Evolutionary conservation across 1,140 invertebrate species (phyloP), one percentile per base, ranked within the genome.

Genomic region (Zelostemma sp.): DNA sequence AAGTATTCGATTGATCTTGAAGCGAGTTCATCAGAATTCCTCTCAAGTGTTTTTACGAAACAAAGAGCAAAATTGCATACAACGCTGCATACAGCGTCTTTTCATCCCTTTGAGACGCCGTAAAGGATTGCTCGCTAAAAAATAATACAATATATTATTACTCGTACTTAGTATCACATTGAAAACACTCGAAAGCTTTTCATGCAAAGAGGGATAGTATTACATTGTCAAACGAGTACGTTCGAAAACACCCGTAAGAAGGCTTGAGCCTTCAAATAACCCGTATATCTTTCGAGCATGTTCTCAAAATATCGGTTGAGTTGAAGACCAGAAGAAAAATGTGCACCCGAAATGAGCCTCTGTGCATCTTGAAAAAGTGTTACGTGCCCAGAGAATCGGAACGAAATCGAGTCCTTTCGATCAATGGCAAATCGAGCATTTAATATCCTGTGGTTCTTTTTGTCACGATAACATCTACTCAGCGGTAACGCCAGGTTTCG

Each of bases 161-260:
- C 78, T 77, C 55, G 72, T 60, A 58, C 70, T 83, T 76, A 78
- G 72, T 80, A 78, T 82, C 74, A 73, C 77, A 81, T 83, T 79
- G 79, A 76, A 80, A 76, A 79, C 72, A 79, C 75, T 80, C 72
- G 63, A 74, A 75, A 73, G 59, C 58, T 77, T 45, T 58, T 55
- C 47, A 58, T 58, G 80, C 72, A 81, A 80, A 72, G 68, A 62
- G 59, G 80, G 79, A 82, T 84, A 84, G 76, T 81, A 80, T 84
- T 85, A 85, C 83, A 85, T 81, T 85, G 84, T 83, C 78, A 76
- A 80, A 82, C 78, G 82, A 85, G 80, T 81, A 78, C 73, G 75
- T 80, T 76, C 60, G 69, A 82, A 83, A 80, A 82, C 78, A 78
- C 72, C 75, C 81, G 77, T 76, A 81, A 83, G 80, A 82, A 81